phyloP scores from a whole-genome alignment of 1,140 invertebrate genomes.

The Probaryconus sp. region DNA sequence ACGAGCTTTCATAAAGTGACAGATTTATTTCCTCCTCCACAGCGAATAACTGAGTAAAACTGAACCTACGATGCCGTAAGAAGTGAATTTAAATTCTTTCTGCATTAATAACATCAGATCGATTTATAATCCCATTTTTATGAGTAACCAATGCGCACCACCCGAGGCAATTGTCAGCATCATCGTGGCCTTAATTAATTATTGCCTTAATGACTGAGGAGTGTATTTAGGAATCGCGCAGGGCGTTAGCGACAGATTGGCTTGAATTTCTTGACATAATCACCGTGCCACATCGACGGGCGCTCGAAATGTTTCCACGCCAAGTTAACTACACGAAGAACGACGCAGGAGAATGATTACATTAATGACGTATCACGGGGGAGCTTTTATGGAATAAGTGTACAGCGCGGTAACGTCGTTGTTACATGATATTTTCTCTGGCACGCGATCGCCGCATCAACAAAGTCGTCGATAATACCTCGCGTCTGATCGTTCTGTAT shows the following conservation, averaged over 20 bases:
- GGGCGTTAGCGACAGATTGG: background rate
- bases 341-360: conserved; percentile 12
- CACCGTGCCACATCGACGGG: background rate
- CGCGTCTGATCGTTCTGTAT: background rate
- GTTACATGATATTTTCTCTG: background rate
- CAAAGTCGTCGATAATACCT: background rate
- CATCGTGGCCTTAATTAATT: background rate
- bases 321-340: background rate
- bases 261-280: conserved; percentile 9
- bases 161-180: too few relatives aligned
- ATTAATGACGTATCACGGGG: conserved; percentile 18
- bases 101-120: too few relatives aligned
- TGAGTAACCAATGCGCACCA: too few relatives aligned
- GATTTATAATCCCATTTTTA: too few relatives aligned
- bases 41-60: too few relatives aligned
- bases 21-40: too few relatives aligned
- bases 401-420: background rate
- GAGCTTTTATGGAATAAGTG: conserved; percentile 12
- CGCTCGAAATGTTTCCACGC: background rate
- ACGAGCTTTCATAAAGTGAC: too few relatives aligned
- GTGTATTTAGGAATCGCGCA: background rate
- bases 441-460: conserved; percentile 11
- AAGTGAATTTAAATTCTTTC: too few relatives aligned
- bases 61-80: too few relatives aligned
- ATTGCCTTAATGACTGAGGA: background rate